A percentile compares a stretch with the other conserved stretches of the same genome.
Evolutionary conservation across 2,113 vertebrate genomes (phyloP).

Genomic region (Mixornis gularis): DNA sequence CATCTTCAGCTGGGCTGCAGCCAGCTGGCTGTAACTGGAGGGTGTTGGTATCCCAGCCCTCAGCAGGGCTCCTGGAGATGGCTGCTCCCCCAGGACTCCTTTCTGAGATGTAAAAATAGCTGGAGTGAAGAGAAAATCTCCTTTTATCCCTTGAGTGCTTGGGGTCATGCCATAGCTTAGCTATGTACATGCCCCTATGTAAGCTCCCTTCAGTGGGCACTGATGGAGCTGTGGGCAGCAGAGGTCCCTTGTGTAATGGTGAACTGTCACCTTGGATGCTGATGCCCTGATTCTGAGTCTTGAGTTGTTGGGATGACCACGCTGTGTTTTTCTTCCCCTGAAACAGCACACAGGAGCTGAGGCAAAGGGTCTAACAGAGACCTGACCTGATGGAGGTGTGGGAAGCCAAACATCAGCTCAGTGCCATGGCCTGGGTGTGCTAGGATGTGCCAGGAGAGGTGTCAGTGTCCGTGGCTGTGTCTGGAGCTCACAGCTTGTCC

Average conservation of each 20-base stretch:
- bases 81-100: fast-evolving
- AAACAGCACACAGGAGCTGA: not conserved
- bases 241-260: not conserved
- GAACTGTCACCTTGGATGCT: not conserved
- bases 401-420: not conserved
- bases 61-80: not conserved
- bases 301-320: not conserved
- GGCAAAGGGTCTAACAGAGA: not conserved
- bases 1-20: not conserved
- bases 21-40: not conserved
- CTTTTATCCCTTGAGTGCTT: not conserved
- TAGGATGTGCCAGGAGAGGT: not conserved
- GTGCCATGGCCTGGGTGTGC: fast-evolving
- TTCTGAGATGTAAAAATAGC: not conserved
- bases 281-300: not conserved
- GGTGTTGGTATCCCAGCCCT: not conserved
- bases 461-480: not conserved
- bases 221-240: not conserved
- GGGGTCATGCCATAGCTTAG: not conserved
- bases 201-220: not conserved
- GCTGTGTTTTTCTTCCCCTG: not conserved
- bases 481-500: not conserved
- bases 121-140: not conserved
- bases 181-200: fast-evolving
- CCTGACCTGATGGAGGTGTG: not conserved